Percentiles rank a stretch among this genome's conserved stretches.
Conservation (phyloP, 2,888 invertebrate species). For the Dermolepida albohirtum region DNA sequence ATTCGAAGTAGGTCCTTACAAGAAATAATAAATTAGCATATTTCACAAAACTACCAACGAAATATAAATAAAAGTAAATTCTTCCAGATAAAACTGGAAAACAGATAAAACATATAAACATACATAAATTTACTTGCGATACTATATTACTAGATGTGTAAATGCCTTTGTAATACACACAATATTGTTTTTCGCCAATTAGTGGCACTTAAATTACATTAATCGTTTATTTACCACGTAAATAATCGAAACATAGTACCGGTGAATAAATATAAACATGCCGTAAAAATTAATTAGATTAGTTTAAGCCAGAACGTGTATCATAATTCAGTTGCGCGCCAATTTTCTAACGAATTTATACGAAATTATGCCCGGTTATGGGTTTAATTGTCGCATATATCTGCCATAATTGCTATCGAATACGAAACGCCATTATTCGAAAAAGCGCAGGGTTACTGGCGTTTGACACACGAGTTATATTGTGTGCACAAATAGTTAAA, state of each 20-base stretch:
- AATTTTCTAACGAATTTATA: constrained; percentile 41
- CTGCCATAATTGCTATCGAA: constrained; percentile 41
- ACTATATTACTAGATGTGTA: too few relatives aligned
- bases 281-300: constrained; percentile 36
- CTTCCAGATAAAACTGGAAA: too few relatives aligned
- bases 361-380: constrained; percentile 40
- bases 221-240: constrained; percentile 9
- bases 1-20: too few relatives aligned
- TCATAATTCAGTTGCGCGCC: constrained; percentile 25
- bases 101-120: too few relatives aligned
- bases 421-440: constrained; percentile 36
- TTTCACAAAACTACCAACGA: too few relatives aligned
- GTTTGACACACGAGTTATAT: constrained; percentile 28
- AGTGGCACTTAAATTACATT: constrained; percentile 1
- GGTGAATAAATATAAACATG: constrained; percentile 11
- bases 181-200: background rate
- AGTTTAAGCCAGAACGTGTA: constrained; percentile 1
- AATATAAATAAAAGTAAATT: too few relatives aligned
- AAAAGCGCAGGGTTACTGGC: constrained; percentile 13
- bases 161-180: too few relatives aligned
- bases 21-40: too few relatives aligned
- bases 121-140: too few relatives aligned
- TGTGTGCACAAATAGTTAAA: background rate
- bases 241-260: constrained; percentile 2
- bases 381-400: constrained; percentile 43